phyloP scores from a whole-genome alignment of 2,113 vertebrate genomes.

The Perca schrenkii region DNA sequence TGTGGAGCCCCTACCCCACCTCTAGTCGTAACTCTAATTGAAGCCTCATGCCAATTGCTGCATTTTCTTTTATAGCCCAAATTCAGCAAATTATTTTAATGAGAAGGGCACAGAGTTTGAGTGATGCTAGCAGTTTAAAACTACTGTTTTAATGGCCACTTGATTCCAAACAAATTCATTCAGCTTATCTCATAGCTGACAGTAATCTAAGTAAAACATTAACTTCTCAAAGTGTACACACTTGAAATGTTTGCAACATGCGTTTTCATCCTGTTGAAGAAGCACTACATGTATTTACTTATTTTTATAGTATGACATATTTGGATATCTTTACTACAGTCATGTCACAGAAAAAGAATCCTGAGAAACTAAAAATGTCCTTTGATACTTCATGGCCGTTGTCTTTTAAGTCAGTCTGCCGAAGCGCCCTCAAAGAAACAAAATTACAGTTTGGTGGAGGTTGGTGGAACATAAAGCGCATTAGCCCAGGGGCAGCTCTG shows the following conservation, averaged over 20 bases:
- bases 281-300: background rate
- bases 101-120: conserved; percentile 59
- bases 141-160: conserved; percentile 67
- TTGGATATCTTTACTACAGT: conserved; percentile 31
- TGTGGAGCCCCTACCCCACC: conserved; percentile 36
- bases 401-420: conserved; percentile 51
- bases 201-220: conserved; percentile 13
- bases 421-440: conserved; percentile 58
- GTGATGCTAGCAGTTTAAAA: conserved; percentile 51
- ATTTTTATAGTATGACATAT: conserved; percentile 13
- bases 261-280: background rate
- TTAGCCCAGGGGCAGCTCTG: conserved; percentile 61
- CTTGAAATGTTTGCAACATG: background rate
- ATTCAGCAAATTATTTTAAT: conserved; percentile 82
- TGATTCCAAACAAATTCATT: conserved; percentile 73
- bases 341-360: conserved; percentile 23
- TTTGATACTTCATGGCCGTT: conserved; percentile 38
- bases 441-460: conserved; percentile 67
- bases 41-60: conserved; percentile 77
- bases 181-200: conserved; percentile 22
- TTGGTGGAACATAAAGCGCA: conserved; percentile 62
- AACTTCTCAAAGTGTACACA: background rate
- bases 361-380: conserved; percentile 5
- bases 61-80: conserved; percentile 78
- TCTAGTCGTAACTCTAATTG: conserved; percentile 69